Evolutionary conservation across 2,113 vertebrate species (phyloP).

Genomic region (Microcebus ravelobensis): DNA sequence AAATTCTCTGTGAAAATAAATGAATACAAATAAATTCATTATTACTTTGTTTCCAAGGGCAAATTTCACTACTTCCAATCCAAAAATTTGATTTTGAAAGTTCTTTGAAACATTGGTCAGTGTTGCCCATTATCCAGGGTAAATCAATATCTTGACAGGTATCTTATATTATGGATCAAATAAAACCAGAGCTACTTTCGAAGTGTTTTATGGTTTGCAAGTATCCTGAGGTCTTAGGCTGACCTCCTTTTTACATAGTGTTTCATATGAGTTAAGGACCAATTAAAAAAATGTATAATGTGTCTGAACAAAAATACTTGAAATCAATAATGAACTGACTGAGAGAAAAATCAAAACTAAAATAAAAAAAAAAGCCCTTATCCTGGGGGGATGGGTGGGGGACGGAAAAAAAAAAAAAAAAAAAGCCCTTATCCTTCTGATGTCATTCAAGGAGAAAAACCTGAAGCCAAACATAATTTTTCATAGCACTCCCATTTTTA

Average conservation of each 20-base stretch:
- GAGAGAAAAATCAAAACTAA: background rate
- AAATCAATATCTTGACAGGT: background rate
- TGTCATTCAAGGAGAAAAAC: conserved; percentile 34
- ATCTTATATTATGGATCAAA: conserved; percentile 10
- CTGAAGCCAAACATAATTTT: background rate
- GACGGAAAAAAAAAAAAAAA: background rate
- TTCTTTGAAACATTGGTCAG: background rate
- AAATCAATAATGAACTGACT: conserved; percentile 46
- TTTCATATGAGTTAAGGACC: conserved; percentile 22
- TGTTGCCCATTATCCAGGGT: background rate
- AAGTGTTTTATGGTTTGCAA: conserved; percentile 39
- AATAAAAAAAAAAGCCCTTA: background rate
- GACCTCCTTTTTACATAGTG: background rate
- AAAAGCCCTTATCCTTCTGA: background rate
- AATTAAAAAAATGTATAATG: background rate
- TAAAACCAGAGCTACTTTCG: background rate
- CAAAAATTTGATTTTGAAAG: background rate
- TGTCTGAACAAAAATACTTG: conserved; percentile 36
- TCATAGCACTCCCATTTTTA: background rate
- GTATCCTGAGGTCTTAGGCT: background rate
- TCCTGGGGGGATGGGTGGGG: no score
- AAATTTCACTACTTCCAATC: background rate
- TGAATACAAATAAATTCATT: background rate
- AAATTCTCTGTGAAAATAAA: background rate
- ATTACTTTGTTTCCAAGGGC: background rate